Percentiles rank a stretch among this genome's conserved stretches.
Conservation (phyloP, 2,113 vertebrate genomes). For the Pseudois nayaur region DNA sequence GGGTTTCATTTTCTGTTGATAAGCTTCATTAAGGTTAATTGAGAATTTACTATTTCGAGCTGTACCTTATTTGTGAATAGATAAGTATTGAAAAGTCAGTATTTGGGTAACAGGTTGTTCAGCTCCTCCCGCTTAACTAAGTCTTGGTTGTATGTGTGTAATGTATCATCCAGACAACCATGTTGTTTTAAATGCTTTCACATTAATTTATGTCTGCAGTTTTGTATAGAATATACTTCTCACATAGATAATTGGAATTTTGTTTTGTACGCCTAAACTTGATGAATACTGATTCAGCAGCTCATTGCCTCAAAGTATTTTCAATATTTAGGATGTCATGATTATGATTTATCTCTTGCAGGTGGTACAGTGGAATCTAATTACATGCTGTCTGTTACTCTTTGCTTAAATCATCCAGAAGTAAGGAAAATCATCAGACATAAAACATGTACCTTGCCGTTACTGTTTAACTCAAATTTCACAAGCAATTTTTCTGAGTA, state of each 20-base stretch:
- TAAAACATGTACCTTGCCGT: not conserved
- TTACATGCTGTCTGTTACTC: not conserved
- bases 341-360: conserved; percentile 40
- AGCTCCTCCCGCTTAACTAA: not conserved
- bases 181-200: not conserved
- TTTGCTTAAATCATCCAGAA: conserved; percentile 26
- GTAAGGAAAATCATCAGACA: not conserved
- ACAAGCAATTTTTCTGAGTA: not conserved
- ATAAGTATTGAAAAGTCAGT: not conserved
- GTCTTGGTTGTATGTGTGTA: not conserved
- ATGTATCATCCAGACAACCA: not conserved
- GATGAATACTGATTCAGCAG: conserved; percentile 25
- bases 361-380: conserved; percentile 14
- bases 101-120: not conserved
- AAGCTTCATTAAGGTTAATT: not conserved
- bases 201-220: conserved; percentile 16
- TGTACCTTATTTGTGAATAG: not conserved
- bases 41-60: not conserved
- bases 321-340: not conserved
- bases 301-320: not conserved
- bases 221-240: conserved; percentile 21
- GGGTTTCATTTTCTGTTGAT: accelerated
- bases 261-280: conserved; percentile 49
- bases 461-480: not conserved
- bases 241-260: conserved; percentile 16